Percentiles rank a stretch among this genome's conserved stretches.
Evolutionary conservation across 2,797 vertebrate species (phyloP).

Genomic region (Pangasius krempfi): DNA sequence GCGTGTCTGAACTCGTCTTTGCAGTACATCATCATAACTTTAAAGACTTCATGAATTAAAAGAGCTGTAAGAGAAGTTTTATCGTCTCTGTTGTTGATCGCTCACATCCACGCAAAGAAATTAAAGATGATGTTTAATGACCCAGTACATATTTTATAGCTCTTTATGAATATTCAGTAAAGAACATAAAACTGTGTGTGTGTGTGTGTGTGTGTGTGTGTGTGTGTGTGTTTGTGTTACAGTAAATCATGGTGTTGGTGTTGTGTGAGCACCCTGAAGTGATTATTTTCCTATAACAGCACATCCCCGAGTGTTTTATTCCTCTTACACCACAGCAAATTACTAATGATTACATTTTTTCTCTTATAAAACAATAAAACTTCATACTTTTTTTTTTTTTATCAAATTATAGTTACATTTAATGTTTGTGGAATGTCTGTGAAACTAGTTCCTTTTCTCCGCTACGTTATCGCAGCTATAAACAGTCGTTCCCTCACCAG

Average conservation of each 20-base stretch:
- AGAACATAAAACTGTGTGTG: background rate
- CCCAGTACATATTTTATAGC: background rate
- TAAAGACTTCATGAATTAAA: background rate
- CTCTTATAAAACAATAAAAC: background rate
- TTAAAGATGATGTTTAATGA: background rate
- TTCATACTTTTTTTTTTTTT: background rate
- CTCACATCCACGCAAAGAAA: background rate
- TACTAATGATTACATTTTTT: background rate
- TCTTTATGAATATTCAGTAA: background rate
- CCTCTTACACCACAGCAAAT: background rate
- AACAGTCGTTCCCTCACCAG: background rate
- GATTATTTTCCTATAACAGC: background rate
- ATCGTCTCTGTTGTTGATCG: background rate
- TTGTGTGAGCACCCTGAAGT: background rate
- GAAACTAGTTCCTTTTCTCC: background rate
- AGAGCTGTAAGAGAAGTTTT: background rate
- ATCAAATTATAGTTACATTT: background rate
- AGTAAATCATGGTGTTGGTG: background rate
- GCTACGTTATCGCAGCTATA: background rate
- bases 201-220: conserved; percentile 3
- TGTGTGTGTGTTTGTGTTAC: background rate
- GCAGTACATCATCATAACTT: background rate
- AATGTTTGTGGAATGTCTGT: background rate
- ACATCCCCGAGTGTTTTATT: background rate
- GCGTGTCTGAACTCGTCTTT: too few relatives aligned